Conservation (phyloP, 2,797 vertebrate genomes). For the Microchirus variegatus region DNA sequence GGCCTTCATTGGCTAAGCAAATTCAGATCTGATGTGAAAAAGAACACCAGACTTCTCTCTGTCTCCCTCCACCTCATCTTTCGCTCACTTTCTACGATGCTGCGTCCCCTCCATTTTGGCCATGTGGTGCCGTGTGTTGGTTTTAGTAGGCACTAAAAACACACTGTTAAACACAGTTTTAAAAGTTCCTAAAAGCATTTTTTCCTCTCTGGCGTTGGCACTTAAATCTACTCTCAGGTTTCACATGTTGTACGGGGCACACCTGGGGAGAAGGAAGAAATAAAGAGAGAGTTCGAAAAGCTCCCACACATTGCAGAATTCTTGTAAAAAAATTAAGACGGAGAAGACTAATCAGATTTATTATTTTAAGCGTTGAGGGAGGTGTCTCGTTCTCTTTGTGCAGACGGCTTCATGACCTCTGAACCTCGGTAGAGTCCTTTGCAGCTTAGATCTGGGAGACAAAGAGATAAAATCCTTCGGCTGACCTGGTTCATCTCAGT, state of each 20-base stretch:
- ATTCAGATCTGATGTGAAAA: conserved; percentile 6
- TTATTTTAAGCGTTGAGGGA: conserved; percentile 75
- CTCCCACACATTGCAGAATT: conserved; percentile 67
- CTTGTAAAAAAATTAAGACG: conserved; percentile 78
- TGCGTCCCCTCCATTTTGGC: conserved; percentile 48
- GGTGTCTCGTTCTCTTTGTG: conserved; percentile 60
- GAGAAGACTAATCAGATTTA: conserved; percentile 79
- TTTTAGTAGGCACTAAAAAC: conserved; percentile 84
- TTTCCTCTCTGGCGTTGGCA: conserved; percentile 77
- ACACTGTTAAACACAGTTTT: conserved; percentile 82
- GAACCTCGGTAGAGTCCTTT: conserved; percentile 24
- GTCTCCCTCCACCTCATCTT: conserved; percentile 24
- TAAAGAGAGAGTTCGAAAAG: conserved; percentile 50
- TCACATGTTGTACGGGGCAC: conserved; percentile 71
- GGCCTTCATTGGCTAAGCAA: neutral
- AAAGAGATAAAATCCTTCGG: conserved; percentile 37
- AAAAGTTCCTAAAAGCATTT: conserved; percentile 86
- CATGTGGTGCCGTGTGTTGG: conserved; percentile 70
- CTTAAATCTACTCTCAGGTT: conserved; percentile 83
- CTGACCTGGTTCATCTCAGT: conserved; percentile 32
- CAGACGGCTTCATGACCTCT: conserved; percentile 51
- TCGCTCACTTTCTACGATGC: conserved; percentile 29
- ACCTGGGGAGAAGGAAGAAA: conserved; percentile 75
- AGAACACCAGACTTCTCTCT: conserved; percentile 25
- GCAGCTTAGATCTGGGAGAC: conserved; percentile 22